A percentile compares a stretch with the other conserved stretches of the same genome.
These are phyloP conservation scores for Acanthochromis polyacanthus DNA, from an alignment of 2,113 vertebrate species.

Conservation along the genomic window DNA sequence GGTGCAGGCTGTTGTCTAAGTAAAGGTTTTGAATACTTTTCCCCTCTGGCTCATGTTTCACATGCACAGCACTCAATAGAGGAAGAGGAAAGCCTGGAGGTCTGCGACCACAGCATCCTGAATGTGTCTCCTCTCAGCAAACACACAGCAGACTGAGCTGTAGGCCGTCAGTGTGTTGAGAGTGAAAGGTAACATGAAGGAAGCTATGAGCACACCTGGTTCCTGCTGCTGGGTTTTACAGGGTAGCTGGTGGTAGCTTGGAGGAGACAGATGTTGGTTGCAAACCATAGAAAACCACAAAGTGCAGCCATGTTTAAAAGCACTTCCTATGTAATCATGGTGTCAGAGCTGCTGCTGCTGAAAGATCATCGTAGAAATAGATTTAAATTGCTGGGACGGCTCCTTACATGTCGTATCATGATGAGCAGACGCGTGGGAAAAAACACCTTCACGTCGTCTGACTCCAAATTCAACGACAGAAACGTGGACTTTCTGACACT, in stretches of 20 bases:
- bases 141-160: constrained; percentile 21
- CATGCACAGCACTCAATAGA: constrained; percentile 59
- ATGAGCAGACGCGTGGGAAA: too few species aligned
- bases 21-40: neutral
- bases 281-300: constrained; percentile 31
- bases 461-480: too few species aligned
- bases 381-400: neutral
- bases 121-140: constrained; percentile 60
- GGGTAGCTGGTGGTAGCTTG: neutral
- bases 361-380: constrained; percentile 4
- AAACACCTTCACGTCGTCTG: neutral
- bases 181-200: constrained; percentile 20
- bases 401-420: neutral
- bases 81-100: constrained; percentile 78
- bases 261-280: constrained; percentile 11
- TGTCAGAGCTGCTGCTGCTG: constrained; percentile 1
- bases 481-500: neutral
- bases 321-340: constrained; percentile 28
- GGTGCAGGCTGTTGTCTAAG: neutral
- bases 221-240: constrained; percentile 41
- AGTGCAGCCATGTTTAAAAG: constrained; percentile 18
- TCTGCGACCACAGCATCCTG: constrained; percentile 84
- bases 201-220: constrained; percentile 48
- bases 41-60: constrained; percentile 6
- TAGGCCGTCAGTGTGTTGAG: neutral